Base-by-base conservation (phyloP, 1,140 invertebrate species). In the Polypedilum pembai region DNA sequence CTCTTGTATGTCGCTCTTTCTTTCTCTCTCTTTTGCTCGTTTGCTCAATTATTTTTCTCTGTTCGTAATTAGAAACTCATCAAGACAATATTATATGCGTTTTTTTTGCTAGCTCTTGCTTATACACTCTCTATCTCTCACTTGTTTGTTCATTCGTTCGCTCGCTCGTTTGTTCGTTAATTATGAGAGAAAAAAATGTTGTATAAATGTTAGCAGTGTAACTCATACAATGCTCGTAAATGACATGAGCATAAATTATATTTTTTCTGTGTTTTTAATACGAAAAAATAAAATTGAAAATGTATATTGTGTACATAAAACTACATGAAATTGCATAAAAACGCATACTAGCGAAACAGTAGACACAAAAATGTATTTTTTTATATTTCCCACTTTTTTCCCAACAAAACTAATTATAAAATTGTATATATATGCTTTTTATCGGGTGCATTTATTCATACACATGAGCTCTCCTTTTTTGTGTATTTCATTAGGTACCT, bases 211-310 rank as follows among this genome's bases (percentile, higher is more conserved):
- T 56, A 56, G 45, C 45, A 56, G 45, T 56, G 45, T 56, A 56
- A 56, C 45, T 56, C 45, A 56, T 56, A 56, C 45, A n/a, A n/a
- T n/a, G 45, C 45, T 56, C 45, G 45, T 56, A 56, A 56, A 56
- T 69, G 65, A 20, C 65, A 69, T 69, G 65, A 69, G 65, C 65
- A 69, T 69, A 69, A 69, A 69, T 69, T 20, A 66, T 66, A 66
- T 66, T 66, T 33, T 33, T 33, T 33, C 24, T 33, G 17, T 18
- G 8, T 69, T 69, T 69, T 69, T 69, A 8, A 8, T 66, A 45
- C 65, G 12, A 69, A 69, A 69, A 69, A 20, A 66, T 66, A 65
- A 8, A 66, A 8, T 18, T 69, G 18, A 69, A 69, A 69, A 20
- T 18, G 18, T 21, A 69, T 21, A 69, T 21, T 56, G 45, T 56